phyloP scores from a whole-genome alignment of 2,888 invertebrate genomes.

The Andrena hattorfiana region DNA sequence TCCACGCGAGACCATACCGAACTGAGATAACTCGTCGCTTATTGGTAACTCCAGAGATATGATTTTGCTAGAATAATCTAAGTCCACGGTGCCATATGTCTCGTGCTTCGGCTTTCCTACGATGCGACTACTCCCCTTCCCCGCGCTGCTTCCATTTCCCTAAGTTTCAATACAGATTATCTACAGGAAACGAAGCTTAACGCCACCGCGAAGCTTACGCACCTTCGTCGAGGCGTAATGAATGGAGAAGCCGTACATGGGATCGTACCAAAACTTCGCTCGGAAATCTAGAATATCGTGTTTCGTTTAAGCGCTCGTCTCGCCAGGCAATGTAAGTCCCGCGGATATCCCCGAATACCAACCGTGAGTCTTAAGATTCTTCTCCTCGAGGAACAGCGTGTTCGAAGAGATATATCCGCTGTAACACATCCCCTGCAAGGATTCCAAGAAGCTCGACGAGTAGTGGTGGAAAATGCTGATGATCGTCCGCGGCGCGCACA shows the following conservation, averaged over 20 bases:
- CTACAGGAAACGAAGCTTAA: background rate
- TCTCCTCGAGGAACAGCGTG: slow-evolving; percentile 52
- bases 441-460: slow-evolving; percentile 31
- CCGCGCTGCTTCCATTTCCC: background rate
- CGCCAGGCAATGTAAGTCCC: background rate
- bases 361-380: slow-evolving; percentile 61
- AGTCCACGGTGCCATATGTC: slow-evolving; percentile 62
- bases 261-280: slow-evolving; percentile 69
- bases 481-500: slow-evolving; percentile 76
- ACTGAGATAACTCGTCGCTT: slow-evolving; percentile 62
- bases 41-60: slow-evolving; percentile 42
- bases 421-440: slow-evolving; percentile 79
- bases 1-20: slow-evolving; percentile 60
- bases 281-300: slow-evolving; percentile 67
- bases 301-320: background rate
- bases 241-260: slow-evolving; percentile 77
- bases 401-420: slow-evolving; percentile 51
- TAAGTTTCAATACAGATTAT: background rate
- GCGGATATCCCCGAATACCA: background rate
- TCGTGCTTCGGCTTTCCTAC: slow-evolving; percentile 72
- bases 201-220: background rate
- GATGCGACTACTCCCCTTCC: slow-evolving; percentile 45
- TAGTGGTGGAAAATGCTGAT: slow-evolving; percentile 57
- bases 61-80: slow-evolving; percentile 32
- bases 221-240: slow-evolving; percentile 62